Evolutionary conservation across 2,113 vertebrate genomes (phyloP).

Genomic region (Calyptommatus sinebrachiatus): DNA sequence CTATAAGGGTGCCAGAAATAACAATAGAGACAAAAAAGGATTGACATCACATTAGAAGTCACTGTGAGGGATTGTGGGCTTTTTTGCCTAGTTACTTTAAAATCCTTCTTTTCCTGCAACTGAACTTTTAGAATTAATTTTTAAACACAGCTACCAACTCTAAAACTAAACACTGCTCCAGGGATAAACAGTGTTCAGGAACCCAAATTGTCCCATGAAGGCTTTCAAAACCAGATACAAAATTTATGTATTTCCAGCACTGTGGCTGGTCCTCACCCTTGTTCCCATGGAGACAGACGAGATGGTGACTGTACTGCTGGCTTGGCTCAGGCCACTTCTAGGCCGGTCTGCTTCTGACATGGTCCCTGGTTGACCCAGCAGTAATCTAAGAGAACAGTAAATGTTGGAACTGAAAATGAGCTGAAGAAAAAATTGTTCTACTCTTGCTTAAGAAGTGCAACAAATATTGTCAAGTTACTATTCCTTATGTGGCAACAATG

Average conservation of each 20-base stretch:
- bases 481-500: too few relatives aligned
- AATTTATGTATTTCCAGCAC: not conserved
- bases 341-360: conserved; percentile 75
- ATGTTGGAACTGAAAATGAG: not conserved
- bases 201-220: not conserved
- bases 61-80: not conserved
- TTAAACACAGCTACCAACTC: not conserved
- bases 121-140: not conserved
- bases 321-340: conserved; percentile 66
- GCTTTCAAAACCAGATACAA: too few relatives aligned
- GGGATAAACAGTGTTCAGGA: not conserved
- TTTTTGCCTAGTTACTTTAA: not conserved
- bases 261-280: conserved; percentile 54
- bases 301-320: conserved; percentile 78
- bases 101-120: not conserved
- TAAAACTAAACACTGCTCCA: not conserved
- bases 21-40: not conserved
- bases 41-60: not conserved
- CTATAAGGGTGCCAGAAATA: not conserved
- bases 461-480: too few relatives aligned
- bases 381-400: conserved; percentile 6
- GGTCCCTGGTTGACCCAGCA: not conserved
- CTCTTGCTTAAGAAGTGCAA: too few relatives aligned
- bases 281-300: conserved; percentile 69
- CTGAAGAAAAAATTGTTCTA: not conserved